Base-by-base conservation (phyloP, 2,888 invertebrate species). In the Drosophila gaucha region DNA sequence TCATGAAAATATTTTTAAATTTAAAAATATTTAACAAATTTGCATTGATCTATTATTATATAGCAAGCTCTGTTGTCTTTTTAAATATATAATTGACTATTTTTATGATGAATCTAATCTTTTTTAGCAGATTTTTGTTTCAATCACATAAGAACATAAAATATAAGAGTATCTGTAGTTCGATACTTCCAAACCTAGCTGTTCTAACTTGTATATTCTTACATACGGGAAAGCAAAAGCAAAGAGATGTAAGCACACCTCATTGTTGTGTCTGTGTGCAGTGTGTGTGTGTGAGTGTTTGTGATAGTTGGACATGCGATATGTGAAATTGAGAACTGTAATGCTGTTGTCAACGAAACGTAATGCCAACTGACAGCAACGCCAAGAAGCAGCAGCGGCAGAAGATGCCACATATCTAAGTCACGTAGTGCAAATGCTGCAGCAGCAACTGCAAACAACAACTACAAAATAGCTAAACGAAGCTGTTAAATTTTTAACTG, bases 271-370 rank as follows among this genome's bases (percentile, higher is more conserved):
- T 50, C 38, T 43, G 46, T 50, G 20, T 65, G 33, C 52, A n/a
- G 30, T 49, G 31, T 59, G 33, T 56, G 30, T 46, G 43, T 56
- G 46, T 70, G 47, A 57, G 10, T 50, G 51, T 64, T 49, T 47
- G 57, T 63, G 75, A 71, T 78, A 70, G 80, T 84, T 75, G 64
- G 84, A 76, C 77, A 85, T 85, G 67, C 68, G 83, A 85, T 85
- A 85, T 82, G 82, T 82, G 87, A 85, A 85, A 85, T 82, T 74
- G 86, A 85, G 84, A 85, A 78, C 87, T 79, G 86, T 82, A 85
- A 85, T 87, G 87, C 87, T 86, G 83, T 87, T 85, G 87, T 85
- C 87, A 85, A 79, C 85, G 69, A 67, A 57, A 79, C 63, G 70
- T 76, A 74, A 67, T 67, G 66, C 69, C 73, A 64, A 76, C 63